Evolutionary conservation across 1,140 invertebrate genomes (phyloP), one percentile per base, ranked within the genome.

Genomic region (Zaprionus gabonicus): DNA sequence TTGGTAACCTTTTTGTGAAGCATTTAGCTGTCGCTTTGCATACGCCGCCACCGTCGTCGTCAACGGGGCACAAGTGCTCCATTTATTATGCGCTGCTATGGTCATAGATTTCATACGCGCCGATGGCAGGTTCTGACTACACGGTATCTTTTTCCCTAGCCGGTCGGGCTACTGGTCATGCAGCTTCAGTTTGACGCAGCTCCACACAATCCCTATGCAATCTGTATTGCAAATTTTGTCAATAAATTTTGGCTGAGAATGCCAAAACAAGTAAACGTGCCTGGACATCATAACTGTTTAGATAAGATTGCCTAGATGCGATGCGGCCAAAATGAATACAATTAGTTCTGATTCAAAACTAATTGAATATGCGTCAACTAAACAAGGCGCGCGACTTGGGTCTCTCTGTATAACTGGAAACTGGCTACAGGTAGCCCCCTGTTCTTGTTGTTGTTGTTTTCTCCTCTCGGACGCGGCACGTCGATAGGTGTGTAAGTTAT

Each of bases 321-420:
- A 77, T 72, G 58, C 28, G 46, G 34, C 28, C 20, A 64, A 81
- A 76, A 84, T 84, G 84, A 81, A 87, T 87, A 88, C 84, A 87
- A 90, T 87, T 88, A 87, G 84, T 84, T 88, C 78, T 87, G 84
- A 87, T 88, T 88, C 84, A 87, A 81, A 84, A 88, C 84, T 90
- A 87, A 87, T 87, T 87, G 84, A 90, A 87, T 84, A 87, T 87
- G 84, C 84, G 81, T 88, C 78, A 65, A 57, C 65, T 57, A 70
- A 62, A 59, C 74, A 56, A 68, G 69, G 56, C 65, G 66, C 28
- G 5, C 34, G 49, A 44, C 57, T 44, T 10, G 27, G 38, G 31
- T 34, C 31, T 44, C 41, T 44, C 41, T 44, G 41, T 2, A 2
- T 17, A 44, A 51, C 46, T 51, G 20, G 10, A 51, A 51, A 58